These are phyloP conservation scores for Selenia dentaria DNA, from an alignment of 2,888 invertebrate species.

Conservation along the genomic window DNA sequence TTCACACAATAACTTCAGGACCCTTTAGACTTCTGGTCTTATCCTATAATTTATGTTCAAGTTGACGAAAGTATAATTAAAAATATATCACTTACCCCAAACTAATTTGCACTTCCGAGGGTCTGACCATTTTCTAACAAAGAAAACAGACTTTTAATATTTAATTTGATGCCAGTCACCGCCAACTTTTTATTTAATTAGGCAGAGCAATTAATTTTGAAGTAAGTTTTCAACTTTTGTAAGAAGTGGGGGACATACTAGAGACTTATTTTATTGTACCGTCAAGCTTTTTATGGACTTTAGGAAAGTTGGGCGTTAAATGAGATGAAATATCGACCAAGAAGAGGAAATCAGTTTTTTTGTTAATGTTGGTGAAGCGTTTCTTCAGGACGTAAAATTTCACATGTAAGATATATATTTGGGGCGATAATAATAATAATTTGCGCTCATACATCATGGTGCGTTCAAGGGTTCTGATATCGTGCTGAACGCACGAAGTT, in stretches of 20 bases:
- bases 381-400: too few species aligned
- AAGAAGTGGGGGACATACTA: constrained; percentile 2
- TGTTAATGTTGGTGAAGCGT: too few species aligned
- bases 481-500: too few species aligned
- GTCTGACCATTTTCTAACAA: constrained; percentile 3
- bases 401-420: too few species aligned
- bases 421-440: too few species aligned
- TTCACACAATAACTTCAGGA: too few species aligned
- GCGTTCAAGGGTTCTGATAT: too few species aligned
- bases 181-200: constrained; percentile 34
- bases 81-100: constrained; percentile 12
- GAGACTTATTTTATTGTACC: constrained; percentile 2
- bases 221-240: constrained; percentile 20
- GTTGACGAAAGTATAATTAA: constrained; percentile 3
- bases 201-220: constrained; percentile 27
- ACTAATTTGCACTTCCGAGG: constrained; percentile 14
- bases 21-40: too few species aligned
- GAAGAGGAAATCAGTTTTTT: too few species aligned
- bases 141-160: constrained; percentile 14
- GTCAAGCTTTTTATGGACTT: too few species aligned
- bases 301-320: neutral
- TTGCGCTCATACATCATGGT: too few species aligned
- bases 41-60: neutral
- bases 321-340: neutral
- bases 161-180: constrained; percentile 18